A percentile compares a stretch with the other conserved stretches of the same genome.
Conservation (phyloP, 1,140 invertebrate genomes). For the Mya arenaria region DNA sequence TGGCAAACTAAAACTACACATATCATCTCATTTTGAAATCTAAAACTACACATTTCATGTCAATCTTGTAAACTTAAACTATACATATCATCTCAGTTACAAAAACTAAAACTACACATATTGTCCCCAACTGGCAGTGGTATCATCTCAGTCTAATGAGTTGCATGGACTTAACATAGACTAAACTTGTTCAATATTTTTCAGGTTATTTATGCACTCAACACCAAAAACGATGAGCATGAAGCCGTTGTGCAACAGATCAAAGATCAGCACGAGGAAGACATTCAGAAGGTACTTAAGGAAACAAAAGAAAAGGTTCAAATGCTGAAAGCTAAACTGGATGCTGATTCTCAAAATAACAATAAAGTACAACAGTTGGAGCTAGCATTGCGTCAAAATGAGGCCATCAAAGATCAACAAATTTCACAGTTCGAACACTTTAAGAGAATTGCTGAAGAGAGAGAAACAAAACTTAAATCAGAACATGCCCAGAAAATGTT, state of each 20-base stretch:
- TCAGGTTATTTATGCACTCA: constrained; percentile 81
- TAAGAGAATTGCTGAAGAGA: constrained; percentile 70
- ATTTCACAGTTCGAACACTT: constrained; percentile 71
- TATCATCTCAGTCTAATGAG: no score
- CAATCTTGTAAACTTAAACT: no score
- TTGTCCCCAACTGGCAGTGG: no score
- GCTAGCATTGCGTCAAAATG: constrained; percentile 62
- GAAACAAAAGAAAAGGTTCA: constrained; percentile 77
- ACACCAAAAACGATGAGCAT: constrained; percentile 82
- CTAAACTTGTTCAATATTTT: no score
- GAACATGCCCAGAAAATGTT: constrained; percentile 74
- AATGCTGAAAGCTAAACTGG: constrained; percentile 69
- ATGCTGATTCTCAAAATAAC: constrained; percentile 62
- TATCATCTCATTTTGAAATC: no score
- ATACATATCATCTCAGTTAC: no score
- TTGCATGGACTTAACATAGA: no score
- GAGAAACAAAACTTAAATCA: constrained; percentile 70
- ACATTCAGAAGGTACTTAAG: constrained; percentile 76
- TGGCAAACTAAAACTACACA: no score
- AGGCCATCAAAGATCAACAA: constrained; percentile 63
- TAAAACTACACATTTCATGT: no score
- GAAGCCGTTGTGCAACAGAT: constrained; percentile 75
- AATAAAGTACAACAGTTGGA: constrained; percentile 65
- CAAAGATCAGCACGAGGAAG: constrained; percentile 79
- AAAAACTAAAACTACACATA: no score